phyloP scores from a whole-genome alignment of 1,140 invertebrate genomes.

The Cotesia chilonis region DNA sequence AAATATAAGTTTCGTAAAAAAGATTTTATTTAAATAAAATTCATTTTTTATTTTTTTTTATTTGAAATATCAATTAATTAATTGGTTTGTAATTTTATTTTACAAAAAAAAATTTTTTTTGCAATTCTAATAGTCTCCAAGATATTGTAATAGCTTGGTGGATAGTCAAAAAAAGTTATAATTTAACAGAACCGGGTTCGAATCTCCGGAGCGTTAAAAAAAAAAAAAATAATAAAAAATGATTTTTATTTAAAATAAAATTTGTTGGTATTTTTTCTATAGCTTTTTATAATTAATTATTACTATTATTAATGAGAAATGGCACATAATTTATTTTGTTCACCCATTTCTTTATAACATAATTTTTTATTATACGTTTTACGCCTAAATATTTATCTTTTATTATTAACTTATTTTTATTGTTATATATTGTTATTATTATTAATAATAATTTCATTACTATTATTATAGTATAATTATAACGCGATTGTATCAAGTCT shows the following conservation, averaged over 20 bases:
- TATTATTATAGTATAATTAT: no score
- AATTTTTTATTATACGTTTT: not conserved
- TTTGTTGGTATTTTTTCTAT: slow-evolving; percentile 20
- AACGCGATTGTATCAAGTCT: no score
- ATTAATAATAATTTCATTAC: no score
- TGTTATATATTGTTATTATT: not conserved
- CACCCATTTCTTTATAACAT: slow-evolving; percentile 20
- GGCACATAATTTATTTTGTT: slow-evolving; percentile 46
- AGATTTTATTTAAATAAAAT: not conserved
- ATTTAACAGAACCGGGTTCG: slow-evolving; percentile 36
- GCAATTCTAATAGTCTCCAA: no score
- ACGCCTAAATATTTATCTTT: not conserved
- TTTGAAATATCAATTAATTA: no score
- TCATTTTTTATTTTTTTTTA: not conserved
- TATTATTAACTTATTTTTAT: no score
- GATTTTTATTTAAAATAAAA: no score
- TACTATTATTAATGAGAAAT: slow-evolving; percentile 42
- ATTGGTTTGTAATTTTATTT: no score
- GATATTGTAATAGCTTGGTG: no score
- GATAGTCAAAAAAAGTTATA: not conserved
- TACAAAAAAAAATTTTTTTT: no score
- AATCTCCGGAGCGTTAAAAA: no score
- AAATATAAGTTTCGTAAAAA: slow-evolving; percentile 54
- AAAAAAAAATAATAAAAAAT: no score
- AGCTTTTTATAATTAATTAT: slow-evolving; percentile 32